A percentile compares a stretch with the other conserved stretches of the same genome.
phyloP scores from a whole-genome alignment of 2,888 invertebrate genomes.

The Sinodicranocentrus sp. region DNA sequence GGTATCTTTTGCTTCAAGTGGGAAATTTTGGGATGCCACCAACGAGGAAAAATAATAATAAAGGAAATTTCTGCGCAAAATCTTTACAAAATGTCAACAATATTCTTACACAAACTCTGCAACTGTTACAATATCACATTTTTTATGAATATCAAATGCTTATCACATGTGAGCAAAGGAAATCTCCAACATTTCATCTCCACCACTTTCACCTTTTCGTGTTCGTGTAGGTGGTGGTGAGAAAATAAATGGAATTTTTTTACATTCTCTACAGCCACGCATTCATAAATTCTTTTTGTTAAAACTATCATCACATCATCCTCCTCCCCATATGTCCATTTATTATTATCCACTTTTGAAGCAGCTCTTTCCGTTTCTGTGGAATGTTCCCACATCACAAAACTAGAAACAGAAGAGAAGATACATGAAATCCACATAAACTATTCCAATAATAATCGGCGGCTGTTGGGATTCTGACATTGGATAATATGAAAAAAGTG shows the following conservation, averaged over 20 bases:
- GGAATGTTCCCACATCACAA: too few relatives aligned
- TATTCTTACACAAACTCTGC: not conserved
- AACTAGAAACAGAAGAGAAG: too few relatives aligned
- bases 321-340: not conserved
- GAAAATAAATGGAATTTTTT: not conserved
- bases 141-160: not conserved
- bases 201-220: slow-evolving; percentile 9
- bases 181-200: too few relatives aligned
- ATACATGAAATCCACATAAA: too few relatives aligned
- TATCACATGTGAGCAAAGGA: too few relatives aligned
- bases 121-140: not conserved
- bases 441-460: too few relatives aligned
- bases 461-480: too few relatives aligned
- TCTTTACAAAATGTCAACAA: not conserved
- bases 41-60: slow-evolving; percentile 12
- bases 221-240: not conserved
- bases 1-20: not conserved
- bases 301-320: slow-evolving; percentile 6
- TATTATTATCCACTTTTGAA: slow-evolving; percentile 4
- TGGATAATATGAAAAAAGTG: too few relatives aligned
- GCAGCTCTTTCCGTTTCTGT: too few relatives aligned
- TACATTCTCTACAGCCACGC: not conserved
- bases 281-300: slow-evolving; percentile 3
- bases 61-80: too few relatives aligned
- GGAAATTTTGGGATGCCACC: slow-evolving; percentile 6